Base-by-base conservation (phyloP, 2,888 invertebrate species). In the Apamea sordens region DNA sequence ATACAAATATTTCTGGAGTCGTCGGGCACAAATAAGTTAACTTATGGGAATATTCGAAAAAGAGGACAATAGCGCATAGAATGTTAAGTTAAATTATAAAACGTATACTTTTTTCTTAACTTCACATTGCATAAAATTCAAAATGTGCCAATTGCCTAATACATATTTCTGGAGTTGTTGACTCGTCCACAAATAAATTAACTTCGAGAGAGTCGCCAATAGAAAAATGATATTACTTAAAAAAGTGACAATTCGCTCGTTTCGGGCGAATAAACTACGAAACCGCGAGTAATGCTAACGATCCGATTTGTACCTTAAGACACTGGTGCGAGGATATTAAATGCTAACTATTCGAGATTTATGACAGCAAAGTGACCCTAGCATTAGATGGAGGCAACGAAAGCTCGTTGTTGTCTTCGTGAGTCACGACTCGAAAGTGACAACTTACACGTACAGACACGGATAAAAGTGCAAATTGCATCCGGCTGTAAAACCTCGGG, bases 381-480 rank as follows among this genome's bases (percentile, higher is more conserved):
- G 88, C 82, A 89, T 86, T 89, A 88, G 90, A 87, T 86, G 86
- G 87, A 90, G 90, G 93, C 91, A 92, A 92, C 92, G 93, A 93
- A 93, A 94, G 93, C 93, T 90, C 90, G 90, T 87, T 89, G 87
- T 88, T 90, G 92, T 90, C 92, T 92, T 95, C 94, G 95, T 94
- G 95, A 95, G 89, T 94, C 95, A 94, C 94, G 93, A 94, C 92
- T 94, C 84, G 94, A 94, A 95, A 95, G 95, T 94, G 94, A 95
- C 95, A 95, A 93, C 92, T 92, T 91, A 88, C 87, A 88, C 85
- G 94, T 94, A 94, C 91, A 91, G 89, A 88, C 90, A 84, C 77
- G 76, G 83, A 91, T 89, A 91, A 87, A 90, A 91, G 89, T 91
- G 89, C 80, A 87, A 87, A 86, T 86, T 84, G 87, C 88, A 91